These are phyloP conservation scores for Vanacampus margaritifer DNA, from an alignment of 2,113 vertebrate genomes.

Conservation along the genomic window DNA sequence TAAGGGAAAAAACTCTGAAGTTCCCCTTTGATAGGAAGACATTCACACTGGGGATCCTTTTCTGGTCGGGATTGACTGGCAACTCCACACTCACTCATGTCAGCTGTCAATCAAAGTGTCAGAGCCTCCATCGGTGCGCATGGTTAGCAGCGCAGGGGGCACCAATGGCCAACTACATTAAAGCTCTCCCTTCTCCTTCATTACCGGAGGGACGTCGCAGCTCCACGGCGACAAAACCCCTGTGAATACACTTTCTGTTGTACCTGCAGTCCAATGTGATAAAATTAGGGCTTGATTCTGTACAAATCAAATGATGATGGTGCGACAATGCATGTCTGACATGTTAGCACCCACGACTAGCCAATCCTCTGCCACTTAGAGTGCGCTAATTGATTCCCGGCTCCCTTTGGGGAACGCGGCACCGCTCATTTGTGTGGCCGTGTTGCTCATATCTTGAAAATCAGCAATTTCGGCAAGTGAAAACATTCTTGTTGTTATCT, in stretches of 20 bases:
- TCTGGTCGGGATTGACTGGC: constrained; percentile 54
- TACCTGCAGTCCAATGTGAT: constrained; percentile 57
- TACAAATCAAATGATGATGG: constrained; percentile 64
- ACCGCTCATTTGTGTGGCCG: constrained; percentile 75
- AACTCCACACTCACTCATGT: constrained; percentile 62
- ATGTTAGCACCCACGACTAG: constrained; percentile 87
- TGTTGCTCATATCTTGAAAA: constrained; percentile 54
- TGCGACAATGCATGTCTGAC: constrained; percentile 74
- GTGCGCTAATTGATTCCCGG: constrained; percentile 92
- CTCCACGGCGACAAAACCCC: constrained; percentile 41
- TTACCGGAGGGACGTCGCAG: constrained; percentile 49
- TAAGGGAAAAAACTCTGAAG: constrained; percentile 30
- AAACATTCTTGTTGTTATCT: constrained; percentile 83
- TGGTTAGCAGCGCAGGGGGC: constrained; percentile 28
- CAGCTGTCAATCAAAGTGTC: constrained; percentile 71
- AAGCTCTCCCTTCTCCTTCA: constrained; percentile 49
- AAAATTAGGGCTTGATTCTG: constrained; percentile 65
- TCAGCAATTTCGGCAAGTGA: constrained; percentile 73
- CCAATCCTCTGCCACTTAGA: constrained; percentile 85
- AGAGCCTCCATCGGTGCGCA: constrained; percentile 31
- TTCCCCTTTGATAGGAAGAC: constrained; percentile 27
- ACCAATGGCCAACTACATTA: constrained; percentile 49
- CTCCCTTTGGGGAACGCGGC: constrained; percentile 83
- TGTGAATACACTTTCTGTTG: constrained; percentile 47
- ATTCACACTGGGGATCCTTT: constrained; percentile 49